Evolutionary conservation across 2,797 vertebrate species (phyloP).

Genomic region (Sphenodon punctatus): DNA sequence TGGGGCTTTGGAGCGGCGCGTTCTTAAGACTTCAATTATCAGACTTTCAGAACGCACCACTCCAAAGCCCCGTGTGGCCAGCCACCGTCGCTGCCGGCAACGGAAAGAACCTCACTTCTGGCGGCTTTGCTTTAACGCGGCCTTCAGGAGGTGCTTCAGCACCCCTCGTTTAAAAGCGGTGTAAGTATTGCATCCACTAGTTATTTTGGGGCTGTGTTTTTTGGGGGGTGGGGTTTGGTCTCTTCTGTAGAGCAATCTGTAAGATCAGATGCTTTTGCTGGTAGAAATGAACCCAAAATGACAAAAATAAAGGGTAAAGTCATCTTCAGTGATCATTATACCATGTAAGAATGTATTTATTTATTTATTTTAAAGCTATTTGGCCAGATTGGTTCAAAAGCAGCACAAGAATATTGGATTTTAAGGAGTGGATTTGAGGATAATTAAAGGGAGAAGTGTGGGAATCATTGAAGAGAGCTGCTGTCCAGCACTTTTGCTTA

Average conservation of each 20-base stretch:
- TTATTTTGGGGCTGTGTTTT: slow-evolving; percentile 23
- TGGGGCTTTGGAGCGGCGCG: no score
- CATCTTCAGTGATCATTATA: slow-evolving; percentile 31
- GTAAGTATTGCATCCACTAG: not conserved
- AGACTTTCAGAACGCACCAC: no score
- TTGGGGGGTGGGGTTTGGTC: no score
- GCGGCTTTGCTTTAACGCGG: no score
- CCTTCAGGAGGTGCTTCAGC: no score
- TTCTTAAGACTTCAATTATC: no score
- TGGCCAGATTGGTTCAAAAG: not conserved
- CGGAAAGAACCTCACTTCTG: no score
- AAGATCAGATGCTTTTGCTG: slow-evolving; percentile 44
- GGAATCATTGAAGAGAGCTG: slow-evolving; percentile 27
- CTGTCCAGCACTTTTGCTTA: not conserved
- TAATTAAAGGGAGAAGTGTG: not conserved
- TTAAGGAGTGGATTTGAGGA: not conserved
- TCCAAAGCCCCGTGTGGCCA: no score
- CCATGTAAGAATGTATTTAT: no score
- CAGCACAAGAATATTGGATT: slow-evolving; percentile 5
- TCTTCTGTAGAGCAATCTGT: slow-evolving; percentile 39
- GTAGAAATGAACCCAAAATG: slow-evolving; percentile 19
- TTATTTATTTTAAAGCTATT: slow-evolving; percentile 12
- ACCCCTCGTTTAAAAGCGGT: no score
- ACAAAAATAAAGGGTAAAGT: slow-evolving; percentile 35
- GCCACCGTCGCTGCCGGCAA: no score